phyloP scores from a whole-genome alignment of 2,888 invertebrate species.

The Idaea aversata region DNA sequence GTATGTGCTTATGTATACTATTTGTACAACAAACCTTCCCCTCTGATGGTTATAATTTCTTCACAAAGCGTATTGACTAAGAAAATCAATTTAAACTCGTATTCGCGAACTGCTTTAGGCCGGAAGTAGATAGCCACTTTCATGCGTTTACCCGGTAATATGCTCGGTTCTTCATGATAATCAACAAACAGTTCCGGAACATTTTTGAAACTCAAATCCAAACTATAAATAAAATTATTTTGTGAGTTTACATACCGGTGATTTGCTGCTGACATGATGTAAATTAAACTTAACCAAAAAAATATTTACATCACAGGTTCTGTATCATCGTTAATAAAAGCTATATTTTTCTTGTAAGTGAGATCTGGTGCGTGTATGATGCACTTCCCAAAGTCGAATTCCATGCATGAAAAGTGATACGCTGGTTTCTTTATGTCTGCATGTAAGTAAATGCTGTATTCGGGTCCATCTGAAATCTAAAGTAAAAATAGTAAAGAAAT shows the following conservation, averaged over 20 bases:
- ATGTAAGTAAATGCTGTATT: slow-evolving; percentile 79
- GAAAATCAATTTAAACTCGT: slow-evolving; percentile 75
- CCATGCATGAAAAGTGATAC: slow-evolving; percentile 82
- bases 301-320: slow-evolving; percentile 54
- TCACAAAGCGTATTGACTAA: slow-evolving; percentile 77
- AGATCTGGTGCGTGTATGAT: slow-evolving; percentile 77
- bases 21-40: slow-evolving; percentile 68
- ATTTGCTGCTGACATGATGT: not conserved
- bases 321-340: slow-evolving; percentile 58
- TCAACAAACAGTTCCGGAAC: slow-evolving; percentile 75
- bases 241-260: not conserved
- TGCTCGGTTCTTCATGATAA: slow-evolving; percentile 53
- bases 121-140: slow-evolving; percentile 78
- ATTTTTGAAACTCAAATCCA: slow-evolving; percentile 73
- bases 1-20: not conserved
- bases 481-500: not conserved
- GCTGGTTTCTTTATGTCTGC: slow-evolving; percentile 79
- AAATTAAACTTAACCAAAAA: not conserved
- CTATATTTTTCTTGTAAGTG: slow-evolving; percentile 68
- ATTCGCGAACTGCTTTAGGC: slow-evolving; percentile 73
- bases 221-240: slow-evolving; percentile 50
- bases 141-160: slow-evolving; percentile 63
- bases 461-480: slow-evolving; percentile 84
- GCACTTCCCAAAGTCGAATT: slow-evolving; percentile 84
- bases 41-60: slow-evolving; percentile 71